Conservation (phyloP, 1,140 invertebrate genomes). For the Macrotrachela quadricornifera region DNA sequence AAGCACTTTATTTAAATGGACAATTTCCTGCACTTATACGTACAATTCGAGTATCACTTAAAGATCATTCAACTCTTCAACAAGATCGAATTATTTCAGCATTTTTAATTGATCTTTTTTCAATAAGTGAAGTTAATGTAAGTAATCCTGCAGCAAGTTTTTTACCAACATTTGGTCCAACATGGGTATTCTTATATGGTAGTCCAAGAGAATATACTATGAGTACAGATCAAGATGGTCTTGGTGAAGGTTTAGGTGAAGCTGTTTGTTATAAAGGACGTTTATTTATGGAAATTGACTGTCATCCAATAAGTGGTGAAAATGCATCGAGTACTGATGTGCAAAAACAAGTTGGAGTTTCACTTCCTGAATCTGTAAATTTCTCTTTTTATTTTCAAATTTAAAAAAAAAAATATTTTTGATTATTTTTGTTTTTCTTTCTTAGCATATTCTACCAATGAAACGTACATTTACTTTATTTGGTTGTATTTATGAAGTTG, state of each 20-base stretch:
- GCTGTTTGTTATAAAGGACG: too few species aligned
- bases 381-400: not conserved
- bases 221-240: conserved; percentile 34
- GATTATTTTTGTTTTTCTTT: too few species aligned
- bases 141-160: conserved; percentile 22
- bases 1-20: conserved; percentile 28
- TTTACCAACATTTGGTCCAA: too few species aligned
- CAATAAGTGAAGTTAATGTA: too few species aligned
- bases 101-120: too few species aligned
- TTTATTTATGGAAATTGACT: too few species aligned
- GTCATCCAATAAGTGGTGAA: conserved; percentile 16
- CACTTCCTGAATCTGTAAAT: conserved; percentile 18
- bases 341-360: conserved; percentile 18
- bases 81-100: too few species aligned
- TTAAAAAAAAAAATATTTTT: too few species aligned
- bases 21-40: conserved; percentile 30
- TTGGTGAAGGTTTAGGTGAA: conserved; percentile 40
- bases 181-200: too few species aligned
- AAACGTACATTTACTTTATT: conserved; percentile 46
- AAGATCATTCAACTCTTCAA: too few species aligned
- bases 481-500: conserved; percentile 51
- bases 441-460: too few species aligned
- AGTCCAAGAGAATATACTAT: too few species aligned
- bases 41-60: conserved; percentile 18
- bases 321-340: conserved; percentile 15